Evolutionary conservation across 2,888 invertebrate genomes (phyloP).

Genomic region (Dasysyrphus albostriatus): DNA sequence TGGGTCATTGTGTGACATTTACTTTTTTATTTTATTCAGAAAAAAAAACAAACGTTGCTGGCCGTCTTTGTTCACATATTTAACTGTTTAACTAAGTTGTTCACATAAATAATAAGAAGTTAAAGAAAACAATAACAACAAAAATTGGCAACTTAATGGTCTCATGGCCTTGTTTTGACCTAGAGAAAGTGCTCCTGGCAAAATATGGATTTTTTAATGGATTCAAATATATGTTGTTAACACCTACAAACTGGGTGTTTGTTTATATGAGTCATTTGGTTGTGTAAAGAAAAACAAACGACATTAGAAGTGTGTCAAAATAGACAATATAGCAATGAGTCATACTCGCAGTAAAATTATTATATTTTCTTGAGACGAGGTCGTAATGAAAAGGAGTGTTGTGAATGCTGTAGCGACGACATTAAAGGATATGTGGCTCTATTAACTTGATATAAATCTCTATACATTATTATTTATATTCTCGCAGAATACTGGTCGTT

Average conservation of each 20-base stretch:
- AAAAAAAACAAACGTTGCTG: not conserved
- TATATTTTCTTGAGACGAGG: not conserved
- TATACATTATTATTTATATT: not conserved
- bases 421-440: constrained; percentile 7
- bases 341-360: constrained; percentile 10
- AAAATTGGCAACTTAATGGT: constrained; percentile 18
- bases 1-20: constrained; percentile 66
- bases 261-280: constrained; percentile 6
- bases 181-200: constrained; percentile 45
- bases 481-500: not conserved
- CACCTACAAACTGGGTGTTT: constrained; percentile 8
- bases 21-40: constrained; percentile 3
- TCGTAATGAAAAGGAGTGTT: constrained; percentile 2
- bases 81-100: constrained; percentile 25
- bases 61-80: constrained; percentile 14
- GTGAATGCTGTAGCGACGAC: not conserved
- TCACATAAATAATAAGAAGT: not conserved
- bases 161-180: constrained; percentile 26
- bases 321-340: constrained; percentile 21
- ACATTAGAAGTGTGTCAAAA: not conserved
- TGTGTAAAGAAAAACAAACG: not conserved
- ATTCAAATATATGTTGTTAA: constrained; percentile 25
- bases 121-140: constrained; percentile 4
- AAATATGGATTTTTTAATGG: constrained; percentile 34
- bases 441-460: constrained; percentile 5